Conservation (phyloP, 92 coral and sea anemone genomes). For the Parazoanthus darwini region DNA sequence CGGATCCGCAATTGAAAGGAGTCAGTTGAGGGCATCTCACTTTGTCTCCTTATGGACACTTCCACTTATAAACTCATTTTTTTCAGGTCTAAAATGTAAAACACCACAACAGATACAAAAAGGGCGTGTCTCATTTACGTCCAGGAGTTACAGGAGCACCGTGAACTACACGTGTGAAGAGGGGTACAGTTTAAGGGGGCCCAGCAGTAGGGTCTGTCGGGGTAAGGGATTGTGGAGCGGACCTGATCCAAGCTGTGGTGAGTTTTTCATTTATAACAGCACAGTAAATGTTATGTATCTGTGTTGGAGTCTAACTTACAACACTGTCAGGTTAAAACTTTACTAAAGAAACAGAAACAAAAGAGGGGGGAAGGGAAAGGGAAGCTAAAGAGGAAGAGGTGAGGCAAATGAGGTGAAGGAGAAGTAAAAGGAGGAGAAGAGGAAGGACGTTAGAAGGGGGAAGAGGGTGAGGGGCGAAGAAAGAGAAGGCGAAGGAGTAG, state of each 20-base stretch:
- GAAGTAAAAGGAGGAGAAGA: not conserved
- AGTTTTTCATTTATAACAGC: not conserved
- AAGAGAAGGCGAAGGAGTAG: not conserved
- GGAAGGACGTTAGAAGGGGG: not conserved
- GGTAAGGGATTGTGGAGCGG: slow-evolving; percentile 49
- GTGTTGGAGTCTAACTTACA: not conserved
- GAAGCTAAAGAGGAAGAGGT: not conserved
- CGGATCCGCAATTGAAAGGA: not conserved
- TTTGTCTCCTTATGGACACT: not conserved
- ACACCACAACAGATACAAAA: slow-evolving; percentile 1
- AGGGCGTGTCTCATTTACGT: slow-evolving; percentile 2
- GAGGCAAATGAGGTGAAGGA: not conserved
- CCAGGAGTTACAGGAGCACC: slow-evolving; percentile 9
- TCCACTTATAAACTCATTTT: not conserved
- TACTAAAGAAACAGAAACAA: no score
- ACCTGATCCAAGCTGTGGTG: slow-evolving; percentile 46
- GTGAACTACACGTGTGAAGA: slow-evolving; percentile 32
- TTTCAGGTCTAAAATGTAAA: slow-evolving; percentile 22
- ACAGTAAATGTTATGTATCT: not conserved
- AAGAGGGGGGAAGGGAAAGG: no score
- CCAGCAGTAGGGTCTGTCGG: slow-evolving; percentile 18
- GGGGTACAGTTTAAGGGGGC: slow-evolving; percentile 38
- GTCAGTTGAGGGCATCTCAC: not conserved
- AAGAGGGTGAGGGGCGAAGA: not conserved
- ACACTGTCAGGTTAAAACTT: not conserved